phyloP scores from a whole-genome alignment of 2,797 vertebrate species.

The Remorina albescens region DNA sequence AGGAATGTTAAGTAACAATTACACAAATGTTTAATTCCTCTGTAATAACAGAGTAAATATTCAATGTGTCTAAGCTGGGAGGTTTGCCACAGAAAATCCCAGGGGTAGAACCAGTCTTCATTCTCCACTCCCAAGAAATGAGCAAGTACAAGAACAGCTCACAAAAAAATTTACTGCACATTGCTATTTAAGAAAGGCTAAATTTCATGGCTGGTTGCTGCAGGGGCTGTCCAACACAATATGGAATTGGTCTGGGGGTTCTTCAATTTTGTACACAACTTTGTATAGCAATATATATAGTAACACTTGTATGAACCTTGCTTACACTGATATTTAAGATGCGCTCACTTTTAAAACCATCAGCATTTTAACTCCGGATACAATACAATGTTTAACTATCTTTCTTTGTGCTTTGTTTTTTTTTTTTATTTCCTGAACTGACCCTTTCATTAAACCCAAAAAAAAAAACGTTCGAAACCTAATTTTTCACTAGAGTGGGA shows the following conservation, averaged over 20 bases:
- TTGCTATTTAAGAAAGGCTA: not conserved
- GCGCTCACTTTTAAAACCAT: not conserved
- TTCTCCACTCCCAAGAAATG: slow-evolving; percentile 7
- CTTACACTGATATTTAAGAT: not conserved
- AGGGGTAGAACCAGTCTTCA: not conserved
- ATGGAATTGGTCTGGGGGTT: not conserved
- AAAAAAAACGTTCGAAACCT: not conserved
- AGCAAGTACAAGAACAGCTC: slow-evolving; percentile 9
- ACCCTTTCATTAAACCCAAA: not conserved
- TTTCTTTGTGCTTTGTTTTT: too few species aligned
- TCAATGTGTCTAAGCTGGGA: too few species aligned
- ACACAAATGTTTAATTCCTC: slow-evolving; percentile 65
- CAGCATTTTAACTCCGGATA: not conserved
- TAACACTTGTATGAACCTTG: not conserved
- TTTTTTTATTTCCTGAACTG: not conserved
- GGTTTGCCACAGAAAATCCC: slow-evolving; percentile 21
- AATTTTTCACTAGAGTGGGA: not conserved
- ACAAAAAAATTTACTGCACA: too few species aligned
- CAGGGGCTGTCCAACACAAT: not conserved
- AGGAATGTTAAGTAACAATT: slow-evolving; percentile 48
- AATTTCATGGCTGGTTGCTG: not conserved
- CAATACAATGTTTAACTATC: too few species aligned
- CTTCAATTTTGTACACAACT: not conserved
- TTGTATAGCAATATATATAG: not conserved
- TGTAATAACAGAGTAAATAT: slow-evolving; percentile 69